Evolutionary conservation across 2,888 invertebrate species (phyloP).

Genomic region (Drosophila nr. perissopoda): DNA sequence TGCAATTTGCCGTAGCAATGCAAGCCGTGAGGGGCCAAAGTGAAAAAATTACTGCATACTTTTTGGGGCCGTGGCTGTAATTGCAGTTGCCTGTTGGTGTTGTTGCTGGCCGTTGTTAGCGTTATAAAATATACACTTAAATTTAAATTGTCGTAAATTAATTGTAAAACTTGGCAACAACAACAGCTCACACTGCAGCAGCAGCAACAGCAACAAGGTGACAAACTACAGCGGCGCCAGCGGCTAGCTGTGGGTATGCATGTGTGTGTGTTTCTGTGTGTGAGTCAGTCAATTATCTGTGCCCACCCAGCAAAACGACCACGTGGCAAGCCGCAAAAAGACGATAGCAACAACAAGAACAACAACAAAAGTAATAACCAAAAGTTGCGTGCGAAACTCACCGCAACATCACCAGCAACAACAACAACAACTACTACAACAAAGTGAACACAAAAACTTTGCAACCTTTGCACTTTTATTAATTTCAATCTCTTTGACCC

Average conservation of each 20-base stretch:
- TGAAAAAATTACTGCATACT: constrained; percentile 55
- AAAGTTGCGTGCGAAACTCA: constrained; percentile 52
- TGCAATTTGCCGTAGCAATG: constrained; percentile 48
- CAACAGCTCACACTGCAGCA: constrained; percentile 13
- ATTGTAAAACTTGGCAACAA: constrained; percentile 50
- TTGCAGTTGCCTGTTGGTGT: constrained; percentile 32
- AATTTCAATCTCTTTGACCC: constrained; percentile 64
- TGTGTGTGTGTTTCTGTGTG: constrained; percentile 22
- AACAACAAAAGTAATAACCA: constrained; percentile 36
- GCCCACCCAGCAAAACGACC: constrained; percentile 46
- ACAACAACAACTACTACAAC: constrained; percentile 14
- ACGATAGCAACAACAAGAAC: constrained; percentile 20
- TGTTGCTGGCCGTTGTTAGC: constrained; percentile 15
- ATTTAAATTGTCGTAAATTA: constrained; percentile 72
- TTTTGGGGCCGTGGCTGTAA: constrained; percentile 48
- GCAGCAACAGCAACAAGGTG: constrained; percentile 14
- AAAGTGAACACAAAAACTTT: constrained; percentile 59
- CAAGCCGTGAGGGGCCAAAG: constrained; percentile 1
- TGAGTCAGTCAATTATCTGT: constrained; percentile 56
- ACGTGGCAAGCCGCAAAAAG: constrained; percentile 58
- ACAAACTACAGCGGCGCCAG: constrained; percentile 1
- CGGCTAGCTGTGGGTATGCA: not conserved
- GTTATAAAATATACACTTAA: constrained; percentile 68
- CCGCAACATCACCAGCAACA: constrained; percentile 27
- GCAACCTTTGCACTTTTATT: constrained; percentile 74